These are phyloP conservation scores for Hirtodrosophila cameraria DNA, from an alignment of 2,888 invertebrate species.

Conservation along the genomic window DNA sequence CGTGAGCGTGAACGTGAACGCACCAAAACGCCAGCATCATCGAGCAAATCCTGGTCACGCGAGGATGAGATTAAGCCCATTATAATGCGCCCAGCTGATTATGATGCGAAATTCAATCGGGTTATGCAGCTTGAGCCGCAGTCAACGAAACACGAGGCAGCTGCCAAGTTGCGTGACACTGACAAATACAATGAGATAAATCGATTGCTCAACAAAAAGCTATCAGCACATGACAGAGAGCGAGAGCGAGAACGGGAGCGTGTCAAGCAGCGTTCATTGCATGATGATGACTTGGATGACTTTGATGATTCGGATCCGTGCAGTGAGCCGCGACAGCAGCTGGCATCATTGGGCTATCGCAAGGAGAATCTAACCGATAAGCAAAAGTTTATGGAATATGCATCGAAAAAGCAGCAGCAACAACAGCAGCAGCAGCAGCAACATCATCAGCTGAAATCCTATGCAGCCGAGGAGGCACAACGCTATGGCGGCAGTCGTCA, in stretches of 20 bases:
- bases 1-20: constrained; percentile 47
- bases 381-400: constrained; percentile 83
- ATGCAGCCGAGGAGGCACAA: constrained; percentile 76
- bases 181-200: constrained; percentile 82
- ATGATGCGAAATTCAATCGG: constrained; percentile 83
- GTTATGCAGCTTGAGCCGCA: constrained; percentile 81
- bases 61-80: constrained; percentile 84
- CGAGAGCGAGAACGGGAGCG: constrained; percentile 51
- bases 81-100: constrained; percentile 83
- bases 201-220: constrained; percentile 80
- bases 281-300: constrained; percentile 69
- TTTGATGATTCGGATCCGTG: constrained; percentile 80
- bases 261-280: constrained; percentile 54
- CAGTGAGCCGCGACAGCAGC: constrained; percentile 54
- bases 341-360: constrained; percentile 63
- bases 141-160: constrained; percentile 33
- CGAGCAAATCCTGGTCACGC: constrained; percentile 75
- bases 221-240: constrained; percentile 58
- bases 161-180: constrained; percentile 73
- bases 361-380: constrained; percentile 84
- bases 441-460: constrained; percentile 62
- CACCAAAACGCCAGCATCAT: constrained; percentile 57
- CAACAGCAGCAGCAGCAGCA: constrained; percentile 46
- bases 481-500: constrained; percentile 81
- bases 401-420: constrained; percentile 73